These are phyloP conservation scores for Rallus limicola DNA, from an alignment of 2,113 vertebrate species.

Conservation along the genomic window DNA sequence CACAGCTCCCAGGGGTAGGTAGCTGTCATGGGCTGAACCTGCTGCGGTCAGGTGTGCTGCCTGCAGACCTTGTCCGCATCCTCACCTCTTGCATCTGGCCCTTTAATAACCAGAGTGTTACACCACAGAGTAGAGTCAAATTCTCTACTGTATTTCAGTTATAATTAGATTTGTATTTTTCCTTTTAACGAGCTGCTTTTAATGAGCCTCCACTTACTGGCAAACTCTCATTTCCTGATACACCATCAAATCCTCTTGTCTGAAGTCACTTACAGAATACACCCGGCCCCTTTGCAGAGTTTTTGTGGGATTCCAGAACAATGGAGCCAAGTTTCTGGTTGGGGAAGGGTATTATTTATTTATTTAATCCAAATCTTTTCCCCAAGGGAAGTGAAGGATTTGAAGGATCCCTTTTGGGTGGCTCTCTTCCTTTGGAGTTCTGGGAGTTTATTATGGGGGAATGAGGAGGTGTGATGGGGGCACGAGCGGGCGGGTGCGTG, in stretches of 20 bases:
- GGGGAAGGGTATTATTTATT: not conserved
- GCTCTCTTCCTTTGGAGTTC: not conserved
- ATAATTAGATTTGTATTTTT: constrained; percentile 58
- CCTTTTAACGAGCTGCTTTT: constrained; percentile 52
- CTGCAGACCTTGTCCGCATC: not conserved
- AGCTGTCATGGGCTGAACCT: not conserved
- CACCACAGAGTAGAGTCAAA: not conserved
- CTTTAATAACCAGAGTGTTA: not conserved
- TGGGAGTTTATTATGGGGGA: not conserved
- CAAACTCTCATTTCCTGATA: constrained; percentile 60
- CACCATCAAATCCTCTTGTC: constrained; percentile 14
- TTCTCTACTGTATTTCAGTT: constrained; percentile 50
- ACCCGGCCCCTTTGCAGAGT: not conserved
- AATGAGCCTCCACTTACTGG: constrained; percentile 57
- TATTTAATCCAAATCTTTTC: not conserved
- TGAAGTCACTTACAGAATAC: constrained; percentile 30
- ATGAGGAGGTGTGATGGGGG: not conserved
- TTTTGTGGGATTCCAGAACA: constrained; percentile 37
- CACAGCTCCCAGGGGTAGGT: not conserved
- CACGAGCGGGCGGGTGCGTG: not conserved
- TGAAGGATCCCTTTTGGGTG: not conserved
- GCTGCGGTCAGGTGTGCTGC: not conserved
- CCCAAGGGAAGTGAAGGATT: not conserved
- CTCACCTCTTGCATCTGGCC: not conserved
- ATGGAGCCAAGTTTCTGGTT: not conserved